phyloP scores from a whole-genome alignment of 2,113 vertebrate species.

The Thalassarche chlororhynchos region DNA sequence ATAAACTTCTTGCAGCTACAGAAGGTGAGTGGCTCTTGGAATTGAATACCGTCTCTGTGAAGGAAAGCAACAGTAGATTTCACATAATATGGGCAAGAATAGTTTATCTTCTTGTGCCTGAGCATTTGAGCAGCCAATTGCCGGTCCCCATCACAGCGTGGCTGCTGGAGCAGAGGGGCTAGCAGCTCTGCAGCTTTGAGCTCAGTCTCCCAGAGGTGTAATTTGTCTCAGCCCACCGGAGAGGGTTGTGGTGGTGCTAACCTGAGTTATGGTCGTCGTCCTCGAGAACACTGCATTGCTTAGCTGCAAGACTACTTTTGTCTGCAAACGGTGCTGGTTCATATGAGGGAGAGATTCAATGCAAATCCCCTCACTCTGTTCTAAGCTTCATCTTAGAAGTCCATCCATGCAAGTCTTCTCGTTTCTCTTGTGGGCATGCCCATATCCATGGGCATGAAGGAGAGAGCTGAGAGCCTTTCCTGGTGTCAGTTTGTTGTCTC shows the following conservation, averaged over 20 bases:
- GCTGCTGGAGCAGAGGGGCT: neutral
- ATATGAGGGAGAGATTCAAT: neutral
- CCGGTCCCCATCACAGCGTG: accelerated
- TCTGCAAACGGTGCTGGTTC: neutral
- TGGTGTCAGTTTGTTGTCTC: neutral
- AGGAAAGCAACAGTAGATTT: neutral
- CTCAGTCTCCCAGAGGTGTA: neutral
- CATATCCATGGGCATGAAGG: neutral
- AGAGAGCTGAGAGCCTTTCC: neutral
- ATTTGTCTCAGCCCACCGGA: neutral
- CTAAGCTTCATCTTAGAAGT: neutral
- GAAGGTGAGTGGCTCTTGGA: neutral
- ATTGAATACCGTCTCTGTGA: neutral
- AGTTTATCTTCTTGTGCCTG: neutral
- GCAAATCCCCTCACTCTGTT: neutral
- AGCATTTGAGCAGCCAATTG: neutral
- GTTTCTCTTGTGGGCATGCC: neutral
- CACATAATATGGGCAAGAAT: neutral
- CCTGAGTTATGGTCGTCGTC: accelerated
- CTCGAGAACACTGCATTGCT: neutral
- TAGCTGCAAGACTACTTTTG: neutral
- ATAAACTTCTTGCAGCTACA: neutral
- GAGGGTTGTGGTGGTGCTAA: neutral
- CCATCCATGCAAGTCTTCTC: neutral
- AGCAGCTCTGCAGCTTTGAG: neutral